Conservation (phyloP, 2,888 invertebrate species). For the Himalopsyche tibetana region DNA sequence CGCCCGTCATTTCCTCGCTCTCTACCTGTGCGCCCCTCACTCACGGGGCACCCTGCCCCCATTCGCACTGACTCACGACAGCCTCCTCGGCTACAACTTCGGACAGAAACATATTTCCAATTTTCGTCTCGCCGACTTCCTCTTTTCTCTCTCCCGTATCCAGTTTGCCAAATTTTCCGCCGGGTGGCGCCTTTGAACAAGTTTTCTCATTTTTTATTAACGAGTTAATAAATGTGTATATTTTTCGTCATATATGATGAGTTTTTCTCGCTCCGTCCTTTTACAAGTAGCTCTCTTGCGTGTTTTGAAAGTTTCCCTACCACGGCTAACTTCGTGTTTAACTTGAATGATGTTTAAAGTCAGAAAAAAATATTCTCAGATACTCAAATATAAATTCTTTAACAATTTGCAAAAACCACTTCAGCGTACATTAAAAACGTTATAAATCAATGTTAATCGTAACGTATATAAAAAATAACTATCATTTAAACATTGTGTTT, state of each 20-base stretch:
- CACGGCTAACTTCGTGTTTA: too few relatives aligned
- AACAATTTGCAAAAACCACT: too few relatives aligned
- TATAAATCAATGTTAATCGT: too few relatives aligned
- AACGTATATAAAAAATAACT: too few relatives aligned
- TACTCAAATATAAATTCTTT: too few relatives aligned
- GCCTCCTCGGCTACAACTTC: conserved; percentile 52
- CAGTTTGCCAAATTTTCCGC: conserved; percentile 51
- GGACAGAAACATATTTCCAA: conserved; percentile 65
- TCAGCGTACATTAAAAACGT: too few relatives aligned
- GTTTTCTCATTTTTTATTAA: conserved; percentile 44
- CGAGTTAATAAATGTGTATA: conserved; percentile 33
- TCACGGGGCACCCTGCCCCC: conserved; percentile 17
- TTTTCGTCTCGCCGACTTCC: conserved; percentile 60
- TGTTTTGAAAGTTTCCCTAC: neutral
- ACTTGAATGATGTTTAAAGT: too few relatives aligned
- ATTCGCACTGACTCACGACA: conserved; percentile 31
- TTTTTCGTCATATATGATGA: conserved; percentile 34
- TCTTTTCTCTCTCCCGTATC: neutral
- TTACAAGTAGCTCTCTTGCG: neutral
- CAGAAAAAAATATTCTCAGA: too few relatives aligned
- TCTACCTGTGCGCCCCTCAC: conserved; percentile 19
- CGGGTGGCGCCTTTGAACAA: conserved; percentile 36
- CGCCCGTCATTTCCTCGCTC: neutral
- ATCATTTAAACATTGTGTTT: too few relatives aligned
- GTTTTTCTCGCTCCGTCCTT: neutral